phyloP scores from a whole-genome alignment of 2,888 invertebrate species.

The Nomada ruficornis region DNA sequence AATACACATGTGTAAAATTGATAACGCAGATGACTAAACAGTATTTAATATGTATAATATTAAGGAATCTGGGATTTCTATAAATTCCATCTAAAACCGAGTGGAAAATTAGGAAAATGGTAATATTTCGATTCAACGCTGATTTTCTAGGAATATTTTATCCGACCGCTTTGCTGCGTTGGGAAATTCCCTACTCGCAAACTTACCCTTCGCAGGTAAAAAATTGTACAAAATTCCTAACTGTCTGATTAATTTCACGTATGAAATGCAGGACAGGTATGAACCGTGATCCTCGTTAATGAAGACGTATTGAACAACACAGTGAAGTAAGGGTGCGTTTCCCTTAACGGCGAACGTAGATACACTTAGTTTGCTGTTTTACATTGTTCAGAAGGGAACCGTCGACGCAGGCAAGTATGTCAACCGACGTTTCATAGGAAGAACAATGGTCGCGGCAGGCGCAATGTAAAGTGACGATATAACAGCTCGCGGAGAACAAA shows the following conservation, averaged over 20 bases:
- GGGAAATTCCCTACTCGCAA: no score
- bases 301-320: constrained; percentile 37
- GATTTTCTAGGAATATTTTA: no score
- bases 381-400: constrained; percentile 49
- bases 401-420: constrained; percentile 52
- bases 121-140: no score
- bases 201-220: no score
- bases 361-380: constrained; percentile 55
- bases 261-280: background rate
- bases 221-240: no score
- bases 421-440: constrained; percentile 45
- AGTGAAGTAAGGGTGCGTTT: constrained; percentile 8
- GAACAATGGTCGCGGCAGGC: constrained; percentile 59
- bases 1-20: no score
- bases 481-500: constrained; percentile 58
- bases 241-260: background rate
- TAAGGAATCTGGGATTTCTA: no score
- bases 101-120: no score
- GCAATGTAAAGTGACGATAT: constrained; percentile 63
- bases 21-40: no score
- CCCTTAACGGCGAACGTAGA: constrained; percentile 34
- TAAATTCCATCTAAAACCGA: no score
- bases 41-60: no score
- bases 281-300: background rate
- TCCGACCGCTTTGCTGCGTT: no score